phyloP scores from a whole-genome alignment of 2,888 invertebrate species.

The Tanaodytes sp. region DNA sequence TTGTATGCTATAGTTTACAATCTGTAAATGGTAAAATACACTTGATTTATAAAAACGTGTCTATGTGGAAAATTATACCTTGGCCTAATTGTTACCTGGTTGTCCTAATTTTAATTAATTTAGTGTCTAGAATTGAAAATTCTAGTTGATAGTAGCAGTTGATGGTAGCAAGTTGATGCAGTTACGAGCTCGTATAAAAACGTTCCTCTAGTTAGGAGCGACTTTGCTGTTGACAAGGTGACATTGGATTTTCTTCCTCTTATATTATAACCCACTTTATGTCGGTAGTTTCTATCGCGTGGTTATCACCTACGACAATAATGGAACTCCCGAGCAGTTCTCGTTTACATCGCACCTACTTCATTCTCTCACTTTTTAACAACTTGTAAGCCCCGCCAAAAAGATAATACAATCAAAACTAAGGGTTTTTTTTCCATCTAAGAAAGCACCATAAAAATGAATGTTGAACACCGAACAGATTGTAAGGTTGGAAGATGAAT shows the following conservation, averaged over 20 bases:
- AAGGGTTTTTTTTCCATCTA: not conserved
- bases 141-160: too few relatives aligned
- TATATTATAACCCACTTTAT: conserved; percentile 22
- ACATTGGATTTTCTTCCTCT: conserved; percentile 11
- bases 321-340: conserved; percentile 15
- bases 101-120: too few relatives aligned
- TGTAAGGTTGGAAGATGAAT: too few relatives aligned
- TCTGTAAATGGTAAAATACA: not conserved
- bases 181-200: too few relatives aligned
- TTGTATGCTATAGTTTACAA: conserved; percentile 36
- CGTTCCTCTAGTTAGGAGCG: too few relatives aligned
- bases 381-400: too few relatives aligned
- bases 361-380: conserved; percentile 1
- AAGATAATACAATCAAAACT: conserved; percentile 1
- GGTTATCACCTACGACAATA: conserved; percentile 27
- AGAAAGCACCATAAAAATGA: too few relatives aligned
- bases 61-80: not conserved
- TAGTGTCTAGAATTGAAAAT: too few relatives aligned
- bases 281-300: conserved; percentile 14
- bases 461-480: too few relatives aligned
- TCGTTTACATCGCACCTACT: conserved; percentile 9
- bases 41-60: too few relatives aligned
- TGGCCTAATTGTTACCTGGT: not conserved
- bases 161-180: too few relatives aligned
- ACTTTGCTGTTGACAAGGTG: too few relatives aligned